Evolutionary conservation across 2,797 vertebrate species (phyloP).

Genomic region (Gallirallus australis): DNA sequence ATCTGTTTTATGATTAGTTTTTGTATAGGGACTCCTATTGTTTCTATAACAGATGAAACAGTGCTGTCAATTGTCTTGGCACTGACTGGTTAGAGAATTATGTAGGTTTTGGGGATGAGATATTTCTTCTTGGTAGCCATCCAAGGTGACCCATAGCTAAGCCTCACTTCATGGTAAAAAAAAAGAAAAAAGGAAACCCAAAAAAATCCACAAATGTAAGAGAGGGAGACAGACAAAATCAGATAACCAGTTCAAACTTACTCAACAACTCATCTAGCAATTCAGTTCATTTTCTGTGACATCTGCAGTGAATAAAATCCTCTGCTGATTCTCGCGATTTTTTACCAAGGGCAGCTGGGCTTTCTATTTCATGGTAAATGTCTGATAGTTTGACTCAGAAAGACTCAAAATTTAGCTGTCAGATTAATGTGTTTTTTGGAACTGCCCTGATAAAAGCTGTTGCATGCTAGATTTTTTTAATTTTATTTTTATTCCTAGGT

Average conservation of each 20-base stretch:
- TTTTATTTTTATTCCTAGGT: background rate
- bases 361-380: background rate
- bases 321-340: background rate
- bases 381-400: background rate
- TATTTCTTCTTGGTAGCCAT: background rate
- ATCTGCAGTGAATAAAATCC: background rate
- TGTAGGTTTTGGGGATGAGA: background rate
- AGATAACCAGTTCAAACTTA: background rate
- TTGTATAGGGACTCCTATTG: background rate
- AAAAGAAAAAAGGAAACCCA: too few relatives aligned
- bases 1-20: slow-evolving; percentile 22
- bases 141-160: slow-evolving; percentile 5
- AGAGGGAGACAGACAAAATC: background rate
- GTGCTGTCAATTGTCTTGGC: background rate
- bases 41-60: slow-evolving; percentile 33
- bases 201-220: background rate
- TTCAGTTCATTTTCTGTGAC: background rate
- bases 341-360: background rate
- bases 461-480: background rate
- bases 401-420: background rate
- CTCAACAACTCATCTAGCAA: background rate
- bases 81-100: background rate
- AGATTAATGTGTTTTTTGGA: background rate
- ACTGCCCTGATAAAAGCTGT: background rate
- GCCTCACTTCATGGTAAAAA: background rate